Conservation (phyloP, 2,113 vertebrate genomes). For the Camelus bactrianus region DNA sequence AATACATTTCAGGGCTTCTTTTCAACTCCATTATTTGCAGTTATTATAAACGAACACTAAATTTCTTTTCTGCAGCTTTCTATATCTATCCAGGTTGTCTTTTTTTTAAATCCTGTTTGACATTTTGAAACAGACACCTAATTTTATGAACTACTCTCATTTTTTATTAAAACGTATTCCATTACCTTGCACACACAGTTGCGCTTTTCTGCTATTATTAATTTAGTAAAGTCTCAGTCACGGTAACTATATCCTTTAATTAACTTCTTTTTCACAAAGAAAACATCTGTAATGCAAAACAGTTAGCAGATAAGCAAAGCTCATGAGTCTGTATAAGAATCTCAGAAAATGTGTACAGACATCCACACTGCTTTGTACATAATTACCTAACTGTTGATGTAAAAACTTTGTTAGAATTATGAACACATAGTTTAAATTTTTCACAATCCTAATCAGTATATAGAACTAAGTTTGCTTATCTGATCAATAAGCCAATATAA, state of each 20-base stretch:
- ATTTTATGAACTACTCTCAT: not conserved
- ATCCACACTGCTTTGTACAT: not conserved
- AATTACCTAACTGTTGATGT: not conserved
- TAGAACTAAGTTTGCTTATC: not conserved
- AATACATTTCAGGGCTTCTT: slow-evolving; percentile 23
- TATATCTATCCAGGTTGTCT: not conserved
- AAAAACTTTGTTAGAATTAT: slow-evolving; percentile 3
- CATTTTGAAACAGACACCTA: not conserved
- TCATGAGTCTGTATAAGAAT: not conserved
- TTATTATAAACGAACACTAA: slow-evolving; percentile 27
- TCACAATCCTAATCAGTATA: not conserved
- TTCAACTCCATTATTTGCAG: slow-evolving; percentile 43
- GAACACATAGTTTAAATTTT: not conserved
- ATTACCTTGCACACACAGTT: not conserved
- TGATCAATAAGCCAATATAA: not conserved
- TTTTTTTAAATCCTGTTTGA: not conserved
- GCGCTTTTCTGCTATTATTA: not conserved
- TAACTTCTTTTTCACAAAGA: slow-evolving; percentile 12
- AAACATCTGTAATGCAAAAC: not conserved
- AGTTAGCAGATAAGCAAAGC: not conserved
- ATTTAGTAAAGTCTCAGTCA: slow-evolving; percentile 3
- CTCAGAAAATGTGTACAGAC: not conserved
- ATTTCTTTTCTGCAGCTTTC: not conserved
- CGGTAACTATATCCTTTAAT: not conserved
- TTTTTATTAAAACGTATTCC: not conserved